Evolutionary conservation across 1,140 invertebrate genomes (phyloP), one percentile per base, ranked within the genome.

Genomic region (Papilio polytes): DNA sequence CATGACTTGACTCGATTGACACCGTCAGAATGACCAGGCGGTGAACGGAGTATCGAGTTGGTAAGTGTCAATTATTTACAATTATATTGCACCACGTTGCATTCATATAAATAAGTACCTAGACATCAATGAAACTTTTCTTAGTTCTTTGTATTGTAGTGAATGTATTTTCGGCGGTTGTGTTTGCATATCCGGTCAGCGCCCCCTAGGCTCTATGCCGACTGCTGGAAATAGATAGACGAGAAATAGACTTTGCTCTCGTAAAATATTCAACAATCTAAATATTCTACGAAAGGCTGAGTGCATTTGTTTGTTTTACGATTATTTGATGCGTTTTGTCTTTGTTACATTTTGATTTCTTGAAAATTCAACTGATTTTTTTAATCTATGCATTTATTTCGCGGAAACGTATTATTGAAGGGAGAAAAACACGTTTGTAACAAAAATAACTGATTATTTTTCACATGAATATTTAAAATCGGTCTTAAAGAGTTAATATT

Each of bases 121-220:
- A 31, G 6, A 41, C 36, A 41, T 63, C 0, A 26, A 26, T 51
- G 41, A 74, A 74, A 36, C 31, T 36, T 59, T 41, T 63, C 51
- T n/a, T 56, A 20, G 41, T 22, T 59, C 31, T 56, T 9, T 56
- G 22, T 83, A 51, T 70, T 80, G 73, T 74, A 44, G 41, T 46
- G 2, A 41, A 41, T 18, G 73, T 74, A 74, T 74, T 74, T 74
- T 74, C 18, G 73, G n/a, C 18, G n/a, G 41, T 12, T 20, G 12
- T 74, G 83, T 85, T 83, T 85, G 81, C 80, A 85, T 81, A 80
- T 80, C 78, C 53, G 77, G 81, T 84, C 78, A 85, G 63, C 56
- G 83, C 77, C 73, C 80, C 76, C 76, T 46, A 74, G 20, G 41
- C 44, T 22, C 36, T 22, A 74, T 41, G 22, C 18, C 6, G n/a